Base-by-base conservation (phyloP, 2,888 invertebrate species). In the Eretmocerus hayati region DNA sequence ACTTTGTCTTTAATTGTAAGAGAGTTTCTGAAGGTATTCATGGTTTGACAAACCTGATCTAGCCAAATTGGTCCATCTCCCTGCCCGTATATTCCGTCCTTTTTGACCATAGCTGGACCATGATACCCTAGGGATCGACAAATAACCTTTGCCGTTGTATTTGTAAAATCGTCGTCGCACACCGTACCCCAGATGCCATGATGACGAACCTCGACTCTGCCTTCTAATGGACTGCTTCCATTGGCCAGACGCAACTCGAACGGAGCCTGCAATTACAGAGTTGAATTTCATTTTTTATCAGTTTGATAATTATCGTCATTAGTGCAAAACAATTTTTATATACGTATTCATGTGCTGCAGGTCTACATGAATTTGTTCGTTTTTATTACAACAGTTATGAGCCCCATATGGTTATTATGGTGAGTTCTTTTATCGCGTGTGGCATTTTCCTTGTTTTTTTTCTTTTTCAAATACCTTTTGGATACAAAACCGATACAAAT, bases 131-230 rank as follows among this genome's bases (percentile, higher is more conserved):
- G 61, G 2, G 75, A 72, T 48, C 73, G 74, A 58, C 84, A 84
- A 18, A 80, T 75, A 1, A 83, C 81, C 57, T 76, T 75, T 0
- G 86, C 87, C 20, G 84, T 80, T 37, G 75, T 73, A 16, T 76
- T 72, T 40, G 80, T 79, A 62, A 87, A 87, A 59, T 84, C 81
- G 62, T 88, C 87, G 60, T 87, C 86, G 65, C 89, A 90, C 13
- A 90, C 75, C 1, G 85, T 84, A 11, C 88, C 88, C 84, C 86
- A 86, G 16, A 81, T 74, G 2, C 82, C 83, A 54, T 79, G 78
- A 56, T 81, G 78, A 50, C 77, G 76, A 1, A 89, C 75, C 67
- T 87, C 87, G 1, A 88, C 74, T 36, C 87, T 75, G 1, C 88
- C 88, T 62, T 84, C 79, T 23, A 69, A 68, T 0, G 66, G 55